These are phyloP conservation scores for Strigops habroptila DNA, from an alignment of 2,113 vertebrate genomes.

Conservation along the genomic window DNA sequence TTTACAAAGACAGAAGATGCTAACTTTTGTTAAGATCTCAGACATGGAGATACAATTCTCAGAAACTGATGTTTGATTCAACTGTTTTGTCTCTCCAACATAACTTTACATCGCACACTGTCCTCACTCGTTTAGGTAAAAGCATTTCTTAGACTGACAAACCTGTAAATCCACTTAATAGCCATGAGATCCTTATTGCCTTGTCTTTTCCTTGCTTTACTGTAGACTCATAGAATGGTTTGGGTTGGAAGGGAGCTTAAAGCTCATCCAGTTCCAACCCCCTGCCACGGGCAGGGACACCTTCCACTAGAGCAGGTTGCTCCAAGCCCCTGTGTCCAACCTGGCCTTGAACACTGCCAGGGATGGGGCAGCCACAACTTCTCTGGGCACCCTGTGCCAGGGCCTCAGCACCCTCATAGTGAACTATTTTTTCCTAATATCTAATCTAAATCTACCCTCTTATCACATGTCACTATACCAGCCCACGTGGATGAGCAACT, in stretches of 20 bases:
- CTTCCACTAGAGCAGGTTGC: background rate
- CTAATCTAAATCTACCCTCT: background rate
- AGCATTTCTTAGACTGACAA: background rate
- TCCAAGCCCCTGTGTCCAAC: background rate
- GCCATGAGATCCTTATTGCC: background rate
- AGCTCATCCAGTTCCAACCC: background rate
- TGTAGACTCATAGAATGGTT: background rate
- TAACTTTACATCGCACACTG: background rate
- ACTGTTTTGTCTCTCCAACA: background rate
- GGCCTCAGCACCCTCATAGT: background rate
- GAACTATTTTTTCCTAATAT: background rate
- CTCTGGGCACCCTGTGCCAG: background rate
- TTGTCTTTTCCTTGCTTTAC: background rate
- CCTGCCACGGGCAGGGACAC: background rate
- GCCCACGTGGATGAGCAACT: background rate
- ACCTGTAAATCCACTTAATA: background rate
- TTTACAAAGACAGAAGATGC: background rate
- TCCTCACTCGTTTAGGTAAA: background rate
- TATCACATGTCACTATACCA: background rate
- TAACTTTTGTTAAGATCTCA: background rate
- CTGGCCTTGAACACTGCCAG: background rate
- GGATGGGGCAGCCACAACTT: background rate
- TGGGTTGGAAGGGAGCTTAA: background rate
- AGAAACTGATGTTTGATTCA: background rate
- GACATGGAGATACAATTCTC: background rate